A percentile compares a stretch with the other conserved stretches of the same genome.
These are phyloP conservation scores for Sebastiscus tertius DNA, from an alignment of 2,797 vertebrate species.

Conservation along the genomic window DNA sequence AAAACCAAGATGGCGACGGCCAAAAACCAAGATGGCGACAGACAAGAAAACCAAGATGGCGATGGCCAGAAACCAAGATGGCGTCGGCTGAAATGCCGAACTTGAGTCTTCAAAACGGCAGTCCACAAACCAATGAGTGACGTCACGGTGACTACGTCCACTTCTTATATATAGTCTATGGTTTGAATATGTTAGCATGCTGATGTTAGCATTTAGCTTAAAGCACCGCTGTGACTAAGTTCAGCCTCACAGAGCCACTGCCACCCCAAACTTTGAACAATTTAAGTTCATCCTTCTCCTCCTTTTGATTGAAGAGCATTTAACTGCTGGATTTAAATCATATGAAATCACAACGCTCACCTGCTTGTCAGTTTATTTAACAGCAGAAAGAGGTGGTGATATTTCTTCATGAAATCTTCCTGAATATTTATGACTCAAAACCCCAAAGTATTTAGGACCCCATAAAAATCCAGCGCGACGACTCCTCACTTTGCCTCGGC, in stretches of 20 bases:
- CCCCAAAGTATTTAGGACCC: neutral
- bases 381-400: neutral
- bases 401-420: neutral
- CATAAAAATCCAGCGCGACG: neutral
- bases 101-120: too few relatives aligned
- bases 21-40: too few relatives aligned
- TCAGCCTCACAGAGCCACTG: neutral
- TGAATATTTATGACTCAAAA: slow-evolving; percentile 20
- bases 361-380: neutral
- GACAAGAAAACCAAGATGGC: too few relatives aligned
- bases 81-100: too few relatives aligned
- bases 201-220: neutral
- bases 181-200: neutral
- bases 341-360: neutral
- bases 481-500: neutral
- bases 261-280: neutral
- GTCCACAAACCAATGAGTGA: too few relatives aligned
- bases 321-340: neutral
- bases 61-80: too few relatives aligned
- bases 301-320: neutral
- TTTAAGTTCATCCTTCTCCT: neutral
- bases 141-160: too few relatives aligned
- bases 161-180: too few relatives aligned
- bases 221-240: neutral
- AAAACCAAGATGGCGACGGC: too few relatives aligned